A percentile compares a stretch with the other conserved stretches of the same genome.
Conservation (phyloP, 92 coral and sea anemone species). For the Parazoanthus swiftii region DNA sequence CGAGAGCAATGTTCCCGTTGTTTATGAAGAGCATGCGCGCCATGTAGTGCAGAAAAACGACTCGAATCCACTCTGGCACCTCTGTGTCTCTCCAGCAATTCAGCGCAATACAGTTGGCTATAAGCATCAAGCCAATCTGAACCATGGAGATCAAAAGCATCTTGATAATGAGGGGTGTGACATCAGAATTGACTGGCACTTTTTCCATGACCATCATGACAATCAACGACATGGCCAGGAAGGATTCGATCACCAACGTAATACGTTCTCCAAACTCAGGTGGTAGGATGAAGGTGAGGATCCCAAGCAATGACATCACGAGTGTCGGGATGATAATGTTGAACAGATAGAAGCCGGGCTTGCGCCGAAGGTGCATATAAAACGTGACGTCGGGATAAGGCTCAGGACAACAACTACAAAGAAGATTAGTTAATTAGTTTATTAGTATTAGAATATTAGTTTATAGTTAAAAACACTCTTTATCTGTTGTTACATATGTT, state of each 20-base stretch:
- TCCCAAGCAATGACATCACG: slow-evolving; percentile 75
- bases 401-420: slow-evolving; percentile 84
- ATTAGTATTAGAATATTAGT: not conserved
- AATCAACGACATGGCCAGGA: slow-evolving; percentile 87
- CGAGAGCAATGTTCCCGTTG: slow-evolving; percentile 60
- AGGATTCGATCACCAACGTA: slow-evolving; percentile 89
- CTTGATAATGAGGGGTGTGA: slow-evolving; percentile 78
- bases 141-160: slow-evolving; percentile 79
- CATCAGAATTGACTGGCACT: slow-evolving; percentile 79
- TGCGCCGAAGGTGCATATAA: slow-evolving; percentile 88
- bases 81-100: slow-evolving; percentile 67
- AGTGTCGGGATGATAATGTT: slow-evolving; percentile 88
- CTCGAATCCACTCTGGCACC: slow-evolving; percentile 81
- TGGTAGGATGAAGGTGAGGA: slow-evolving; percentile 85
- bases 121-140: slow-evolving; percentile 73
- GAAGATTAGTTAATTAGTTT: not conserved
- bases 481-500: too few relatives aligned
- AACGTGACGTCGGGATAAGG: slow-evolving; percentile 86
- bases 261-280: slow-evolving; percentile 94
- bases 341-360: slow-evolving; percentile 84
- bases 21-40: slow-evolving; percentile 80
- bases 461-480: too few relatives aligned
- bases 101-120: slow-evolving; percentile 81
- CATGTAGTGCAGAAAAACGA: slow-evolving; percentile 76
- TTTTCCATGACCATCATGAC: slow-evolving; percentile 80